phyloP scores from a whole-genome alignment of 2,797 vertebrate species.

The Pseudochirops cupreus region DNA sequence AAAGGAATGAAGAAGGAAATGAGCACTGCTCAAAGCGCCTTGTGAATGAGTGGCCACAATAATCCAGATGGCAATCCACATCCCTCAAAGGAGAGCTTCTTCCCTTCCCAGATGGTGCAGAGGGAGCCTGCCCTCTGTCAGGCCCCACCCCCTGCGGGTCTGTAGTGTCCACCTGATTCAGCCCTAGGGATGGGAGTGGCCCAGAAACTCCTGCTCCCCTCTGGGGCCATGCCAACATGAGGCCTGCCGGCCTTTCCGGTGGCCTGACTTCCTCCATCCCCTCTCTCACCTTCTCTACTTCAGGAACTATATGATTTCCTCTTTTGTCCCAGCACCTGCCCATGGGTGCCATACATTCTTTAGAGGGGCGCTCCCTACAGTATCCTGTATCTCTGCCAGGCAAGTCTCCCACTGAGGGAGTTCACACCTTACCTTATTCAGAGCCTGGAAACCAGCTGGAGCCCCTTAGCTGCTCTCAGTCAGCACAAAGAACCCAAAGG shows the following conservation, averaged over 20 bases:
- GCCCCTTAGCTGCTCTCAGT: neutral
- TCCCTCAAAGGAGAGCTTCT: too few relatives aligned
- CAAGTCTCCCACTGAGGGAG: neutral
- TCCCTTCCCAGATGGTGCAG: too few relatives aligned
- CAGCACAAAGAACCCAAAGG: neutral
- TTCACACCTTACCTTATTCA: neutral
- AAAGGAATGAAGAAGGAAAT: neutral
- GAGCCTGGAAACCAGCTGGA: neutral
- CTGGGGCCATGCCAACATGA: neutral
- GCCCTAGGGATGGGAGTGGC: neutral
- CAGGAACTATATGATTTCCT: neutral
- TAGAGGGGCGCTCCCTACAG: neutral
- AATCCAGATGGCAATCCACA: neutral
- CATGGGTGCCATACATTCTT: neutral
- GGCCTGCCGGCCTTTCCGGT: neutral
- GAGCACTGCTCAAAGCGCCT: fast-evolving
- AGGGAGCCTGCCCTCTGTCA: neutral
- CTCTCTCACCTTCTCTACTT: neutral
- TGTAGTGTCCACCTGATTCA: neutral
- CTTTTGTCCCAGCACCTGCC: neutral
- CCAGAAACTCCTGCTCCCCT: neutral
- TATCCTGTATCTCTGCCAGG: neutral
- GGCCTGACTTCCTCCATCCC: neutral
- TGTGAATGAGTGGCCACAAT: neutral
- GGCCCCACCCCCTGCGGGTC: neutral